Evolutionary conservation across 2,113 vertebrate genomes (phyloP).

Genomic region (Tachuris rubrigastra): DNA sequence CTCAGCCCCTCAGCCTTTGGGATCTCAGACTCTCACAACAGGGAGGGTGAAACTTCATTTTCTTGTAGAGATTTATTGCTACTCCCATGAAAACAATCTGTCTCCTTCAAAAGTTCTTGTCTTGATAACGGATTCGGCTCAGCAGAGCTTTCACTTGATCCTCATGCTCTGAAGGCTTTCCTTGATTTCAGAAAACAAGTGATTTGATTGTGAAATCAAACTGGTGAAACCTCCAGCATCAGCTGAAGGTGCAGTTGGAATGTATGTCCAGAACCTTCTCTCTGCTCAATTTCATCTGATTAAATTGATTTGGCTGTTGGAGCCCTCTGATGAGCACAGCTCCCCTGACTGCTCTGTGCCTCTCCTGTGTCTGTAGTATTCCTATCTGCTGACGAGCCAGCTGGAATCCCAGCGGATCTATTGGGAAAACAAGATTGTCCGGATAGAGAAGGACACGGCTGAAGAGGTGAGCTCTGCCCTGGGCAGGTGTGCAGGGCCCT

Average conservation of each 20-base stretch:
- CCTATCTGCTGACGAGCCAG: conserved; percentile 94
- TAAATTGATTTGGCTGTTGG: neutral
- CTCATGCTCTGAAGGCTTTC: neutral
- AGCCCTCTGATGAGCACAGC: neutral
- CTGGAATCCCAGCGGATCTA: conserved; percentile 97
- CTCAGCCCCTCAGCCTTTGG: neutral
- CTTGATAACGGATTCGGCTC: neutral
- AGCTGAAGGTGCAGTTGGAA: neutral
- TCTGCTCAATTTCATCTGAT: neutral
- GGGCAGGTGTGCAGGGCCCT: neutral
- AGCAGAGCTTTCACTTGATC: neutral
- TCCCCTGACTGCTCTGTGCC: neutral
- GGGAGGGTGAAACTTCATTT: neutral
- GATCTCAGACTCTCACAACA: neutral
- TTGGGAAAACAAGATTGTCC: conserved; percentile 98
- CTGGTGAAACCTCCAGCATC: neutral
- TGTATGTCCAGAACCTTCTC: neutral
- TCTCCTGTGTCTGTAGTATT: conserved; percentile 80
- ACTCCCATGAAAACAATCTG: neutral
- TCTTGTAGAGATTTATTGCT: neutral
- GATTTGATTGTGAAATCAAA: neutral
- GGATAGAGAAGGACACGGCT: conserved; percentile 94
- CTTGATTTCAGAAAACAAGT: neutral
- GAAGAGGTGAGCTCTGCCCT: conserved; percentile 84
- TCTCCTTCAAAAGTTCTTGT: neutral